Conservation (phyloP, 2,113 vertebrate species). For the Dicrurus megarhynchus region DNA sequence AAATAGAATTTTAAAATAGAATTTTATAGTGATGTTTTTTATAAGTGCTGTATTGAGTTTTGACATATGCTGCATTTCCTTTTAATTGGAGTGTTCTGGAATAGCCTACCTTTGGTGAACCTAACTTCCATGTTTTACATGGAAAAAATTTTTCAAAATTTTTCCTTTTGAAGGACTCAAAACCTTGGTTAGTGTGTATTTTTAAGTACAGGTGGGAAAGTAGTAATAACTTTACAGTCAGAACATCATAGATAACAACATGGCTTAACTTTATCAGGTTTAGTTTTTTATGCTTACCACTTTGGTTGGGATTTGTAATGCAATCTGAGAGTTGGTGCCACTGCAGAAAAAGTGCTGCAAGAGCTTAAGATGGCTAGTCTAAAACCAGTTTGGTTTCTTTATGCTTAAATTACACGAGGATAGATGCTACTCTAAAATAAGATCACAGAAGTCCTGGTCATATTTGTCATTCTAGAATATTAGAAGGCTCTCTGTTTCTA, state of each 20-base stretch:
- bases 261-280: not conserved
- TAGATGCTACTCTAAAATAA: not conserved
- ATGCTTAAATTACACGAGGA: not conserved
- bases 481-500: not conserved
- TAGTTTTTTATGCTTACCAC: not conserved
- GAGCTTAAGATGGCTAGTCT: not conserved
- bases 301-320: not conserved
- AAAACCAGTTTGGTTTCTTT: not conserved
- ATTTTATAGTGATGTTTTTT: not conserved
- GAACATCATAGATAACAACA: not conserved
- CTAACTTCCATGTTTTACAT: not conserved
- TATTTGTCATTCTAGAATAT: not conserved
- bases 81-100: not conserved
- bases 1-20: not conserved
- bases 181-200: not conserved
- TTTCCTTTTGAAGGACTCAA: not conserved
- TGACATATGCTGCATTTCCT: not conserved
- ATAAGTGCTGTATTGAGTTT: not conserved
- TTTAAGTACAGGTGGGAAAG: not conserved
- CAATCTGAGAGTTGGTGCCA: not conserved
- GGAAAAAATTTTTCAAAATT: not conserved
- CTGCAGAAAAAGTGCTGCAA: not conserved
- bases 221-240: not conserved
- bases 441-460: not conserved
- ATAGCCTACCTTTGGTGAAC: not conserved